Percentiles rank a stretch among this genome's conserved stretches.
These are phyloP conservation scores for Actias luna DNA, from an alignment of 2,888 invertebrate species.

Conservation along the genomic window DNA sequence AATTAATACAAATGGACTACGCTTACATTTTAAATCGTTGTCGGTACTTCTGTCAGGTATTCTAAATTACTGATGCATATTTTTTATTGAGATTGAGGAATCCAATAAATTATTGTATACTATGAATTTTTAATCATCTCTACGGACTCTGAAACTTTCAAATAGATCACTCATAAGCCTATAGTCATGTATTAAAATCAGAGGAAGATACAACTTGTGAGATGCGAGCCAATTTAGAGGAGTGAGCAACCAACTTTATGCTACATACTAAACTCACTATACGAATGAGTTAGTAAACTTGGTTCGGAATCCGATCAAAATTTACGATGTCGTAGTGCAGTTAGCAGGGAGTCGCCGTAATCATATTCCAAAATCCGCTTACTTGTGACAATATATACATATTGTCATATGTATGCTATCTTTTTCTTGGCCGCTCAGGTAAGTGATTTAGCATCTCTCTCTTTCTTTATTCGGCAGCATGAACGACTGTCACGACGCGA, in stretches of 20 bases:
- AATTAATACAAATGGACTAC: no score
- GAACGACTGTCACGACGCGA: slow-evolving; percentile 18
- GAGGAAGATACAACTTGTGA: neutral
- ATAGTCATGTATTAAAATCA: neutral
- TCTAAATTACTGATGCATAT: no score
- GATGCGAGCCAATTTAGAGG: neutral
- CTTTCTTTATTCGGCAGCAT: slow-evolving; percentile 22
- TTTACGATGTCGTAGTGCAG: slow-evolving; percentile 23
- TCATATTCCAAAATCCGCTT: slow-evolving; percentile 22
- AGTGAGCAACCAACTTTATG: neutral
- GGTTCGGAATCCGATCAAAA: slow-evolving; percentile 17
- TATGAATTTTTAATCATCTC: no score
- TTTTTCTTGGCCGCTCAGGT: slow-evolving; percentile 27
- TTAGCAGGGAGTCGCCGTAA: slow-evolving; percentile 27
- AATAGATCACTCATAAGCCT: neutral
- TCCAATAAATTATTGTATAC: no score
- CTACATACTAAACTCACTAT: neutral
- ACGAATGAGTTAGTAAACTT: neutral
- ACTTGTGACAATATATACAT: no score
- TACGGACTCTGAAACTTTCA: neutral
- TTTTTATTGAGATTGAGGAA: no score
- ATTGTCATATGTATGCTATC: slow-evolving; percentile 32
- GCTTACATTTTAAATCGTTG: no score
- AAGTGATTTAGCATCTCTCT: slow-evolving; percentile 34
- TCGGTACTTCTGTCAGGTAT: no score